Base-by-base conservation (phyloP, 1,140 invertebrate genomes). In the Drosophila quadrilineata region DNA sequence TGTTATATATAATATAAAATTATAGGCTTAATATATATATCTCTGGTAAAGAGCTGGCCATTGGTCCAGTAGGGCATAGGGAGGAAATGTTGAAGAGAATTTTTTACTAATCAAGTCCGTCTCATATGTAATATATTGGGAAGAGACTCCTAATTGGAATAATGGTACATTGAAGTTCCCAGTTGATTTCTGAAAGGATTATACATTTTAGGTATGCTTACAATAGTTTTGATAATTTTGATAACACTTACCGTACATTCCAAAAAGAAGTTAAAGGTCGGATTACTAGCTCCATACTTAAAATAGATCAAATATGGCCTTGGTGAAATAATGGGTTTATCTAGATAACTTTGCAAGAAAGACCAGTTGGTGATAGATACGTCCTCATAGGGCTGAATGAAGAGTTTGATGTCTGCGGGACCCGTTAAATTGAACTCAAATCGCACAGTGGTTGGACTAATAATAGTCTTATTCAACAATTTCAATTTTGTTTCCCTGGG, bases 391-490 rank as follows among this genome's bases (percentile, higher is more conserved):
- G 94, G 93, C 6, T 93, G 93, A 22, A 95, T 86, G 70, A 94
- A 93, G 4, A 95, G 88, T 6, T 92, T 93, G 80, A 94, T 93
- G 72, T 95, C 94, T 77, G 93, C 91, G 2, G 94, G 93, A 50
- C 94, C 94, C 91, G 68, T 33, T 72, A 82, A 8, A 14, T 26
- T 38, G 9, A 77, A 82, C 19, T 71, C 73, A 17, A 62, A 75
- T 0, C 63, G 68, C 8, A 65, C 38, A 2, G 19, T 14, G 1
- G 56, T 53, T 8, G 36, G 22, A 0, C 16, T 12, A 1, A 59
- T 31, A 21, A 70, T 12, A 1, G 38, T 59, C 43, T 75, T 75
- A 24, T 33, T 56, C 0, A 76, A 31, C 3, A 75, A 19, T 17
- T 53, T 16, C 46, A 74, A 50, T 2, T 17, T 64, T 0, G 72